A percentile compares a stretch with the other conserved stretches of the same genome.
These are phyloP conservation scores for Sebastes ruberrimus DNA, from an alignment of 2,797 vertebrate genomes.

Conservation along the genomic window DNA sequence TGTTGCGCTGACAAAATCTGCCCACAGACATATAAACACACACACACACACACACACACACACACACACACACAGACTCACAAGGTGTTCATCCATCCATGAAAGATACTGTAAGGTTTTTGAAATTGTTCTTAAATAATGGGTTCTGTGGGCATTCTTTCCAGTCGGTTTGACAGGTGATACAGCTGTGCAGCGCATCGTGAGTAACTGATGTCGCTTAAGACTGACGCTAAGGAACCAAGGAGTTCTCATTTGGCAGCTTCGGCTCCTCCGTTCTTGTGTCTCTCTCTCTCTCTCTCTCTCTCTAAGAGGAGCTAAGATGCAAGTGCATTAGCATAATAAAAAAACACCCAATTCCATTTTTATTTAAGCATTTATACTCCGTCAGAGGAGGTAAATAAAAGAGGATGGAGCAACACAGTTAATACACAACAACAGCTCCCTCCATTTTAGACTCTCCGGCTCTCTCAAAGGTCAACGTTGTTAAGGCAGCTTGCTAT, in stretches of 20 bases:
- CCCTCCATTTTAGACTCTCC: not conserved
- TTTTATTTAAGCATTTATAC: not conserved
- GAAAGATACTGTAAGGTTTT: not conserved
- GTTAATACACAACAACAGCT: not conserved
- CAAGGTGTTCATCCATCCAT: not conserved
- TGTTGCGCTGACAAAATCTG: not conserved
- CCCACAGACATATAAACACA: too few relatives aligned
- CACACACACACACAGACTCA: not conserved
- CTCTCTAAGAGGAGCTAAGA: too few relatives aligned
- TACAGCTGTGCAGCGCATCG: not conserved
- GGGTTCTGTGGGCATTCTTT: not conserved
- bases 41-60: not conserved
- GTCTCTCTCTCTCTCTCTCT: not conserved
- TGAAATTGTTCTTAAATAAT: not conserved
- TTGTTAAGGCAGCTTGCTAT: not conserved
- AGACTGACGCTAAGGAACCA: not conserved
- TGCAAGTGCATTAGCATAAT: too few relatives aligned
- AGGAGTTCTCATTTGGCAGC: not conserved
- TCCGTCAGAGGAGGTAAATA: not conserved
- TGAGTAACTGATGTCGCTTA: not conserved
- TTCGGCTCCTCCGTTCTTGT: not conserved
- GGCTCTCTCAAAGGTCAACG: not conserved
- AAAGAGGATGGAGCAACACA: not conserved
- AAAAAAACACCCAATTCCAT: too few relatives aligned
- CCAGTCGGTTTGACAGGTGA: not conserved